Conservation (phyloP, 2,797 vertebrate species). For the Etheostoma perlongum region DNA sequence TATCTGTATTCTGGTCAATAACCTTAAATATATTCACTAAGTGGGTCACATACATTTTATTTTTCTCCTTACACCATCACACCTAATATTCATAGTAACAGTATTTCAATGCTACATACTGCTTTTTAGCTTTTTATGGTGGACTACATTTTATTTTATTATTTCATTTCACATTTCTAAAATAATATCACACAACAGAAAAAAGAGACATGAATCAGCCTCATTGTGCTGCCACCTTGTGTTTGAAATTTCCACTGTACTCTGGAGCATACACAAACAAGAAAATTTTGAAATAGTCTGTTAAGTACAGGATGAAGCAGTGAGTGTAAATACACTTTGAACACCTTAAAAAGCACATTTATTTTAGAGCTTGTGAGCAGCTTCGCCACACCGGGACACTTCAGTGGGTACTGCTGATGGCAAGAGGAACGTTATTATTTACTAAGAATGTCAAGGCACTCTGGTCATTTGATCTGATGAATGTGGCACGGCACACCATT, state of each 20-base stretch:
- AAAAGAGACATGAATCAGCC: neutral
- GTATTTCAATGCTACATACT: neutral
- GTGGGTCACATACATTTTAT: neutral
- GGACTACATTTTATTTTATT: neutral
- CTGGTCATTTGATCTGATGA: conserved; percentile 28
- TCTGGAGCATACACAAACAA: neutral
- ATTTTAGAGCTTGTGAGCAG: neutral
- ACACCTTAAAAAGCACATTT: neutral
- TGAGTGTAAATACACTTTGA: neutral
- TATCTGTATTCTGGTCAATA: neutral
- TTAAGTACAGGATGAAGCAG: neutral
- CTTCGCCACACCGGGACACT: neutral
- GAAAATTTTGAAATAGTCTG: neutral
- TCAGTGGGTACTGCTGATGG: neutral
- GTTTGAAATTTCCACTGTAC: conserved; percentile 23
- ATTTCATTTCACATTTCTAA: neutral
- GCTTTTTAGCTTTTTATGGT: neutral
- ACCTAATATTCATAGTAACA: neutral
- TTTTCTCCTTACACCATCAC: too few species aligned
- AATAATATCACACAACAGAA: neutral
- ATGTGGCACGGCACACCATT: conserved; percentile 12
- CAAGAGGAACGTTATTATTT: conserved; percentile 19
- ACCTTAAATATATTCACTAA: neutral
- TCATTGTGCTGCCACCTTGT: conserved; percentile 60
- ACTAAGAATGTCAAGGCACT: conserved; percentile 8